A percentile compares a stretch with the other conserved stretches of the same genome.
Evolutionary conservation across 2,113 vertebrate species (phyloP).

Genomic region (Tragelaphus scriptus): DNA sequence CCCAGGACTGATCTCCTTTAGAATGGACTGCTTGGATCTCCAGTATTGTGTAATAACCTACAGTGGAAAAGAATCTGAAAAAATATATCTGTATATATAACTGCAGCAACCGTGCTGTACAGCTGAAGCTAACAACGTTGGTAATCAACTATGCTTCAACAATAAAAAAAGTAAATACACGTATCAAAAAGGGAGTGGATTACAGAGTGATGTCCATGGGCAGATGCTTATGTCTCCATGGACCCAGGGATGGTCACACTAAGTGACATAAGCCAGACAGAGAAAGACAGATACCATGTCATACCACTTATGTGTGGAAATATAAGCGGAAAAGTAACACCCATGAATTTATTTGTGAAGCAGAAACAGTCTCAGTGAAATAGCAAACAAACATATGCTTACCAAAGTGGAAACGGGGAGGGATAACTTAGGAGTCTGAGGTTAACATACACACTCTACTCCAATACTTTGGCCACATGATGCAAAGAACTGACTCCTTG

Average conservation of each 20-base stretch:
- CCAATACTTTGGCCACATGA: background rate
- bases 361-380: background rate
- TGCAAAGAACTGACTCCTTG: fast-evolving
- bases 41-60: too few relatives aligned
- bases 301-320: background rate
- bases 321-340: background rate
- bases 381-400: background rate
- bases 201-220: fast-evolving
- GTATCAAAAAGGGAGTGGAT: fast-evolving
- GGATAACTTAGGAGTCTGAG: background rate
- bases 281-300: background rate
- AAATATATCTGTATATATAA: background rate
- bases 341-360: background rate
- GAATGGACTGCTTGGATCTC: too few relatives aligned
- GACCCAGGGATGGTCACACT: fast-evolving
- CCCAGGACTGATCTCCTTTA: too few relatives aligned
- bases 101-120: too few relatives aligned
- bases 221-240: background rate
- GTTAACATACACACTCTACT: background rate
- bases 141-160: background rate
- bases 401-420: background rate
- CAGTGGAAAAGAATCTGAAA: background rate
- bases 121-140: too few relatives aligned
- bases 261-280: background rate
- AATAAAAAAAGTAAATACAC: fast-evolving